phyloP scores from a whole-genome alignment of 2,797 vertebrate species.

The Labroides dimidiatus region DNA sequence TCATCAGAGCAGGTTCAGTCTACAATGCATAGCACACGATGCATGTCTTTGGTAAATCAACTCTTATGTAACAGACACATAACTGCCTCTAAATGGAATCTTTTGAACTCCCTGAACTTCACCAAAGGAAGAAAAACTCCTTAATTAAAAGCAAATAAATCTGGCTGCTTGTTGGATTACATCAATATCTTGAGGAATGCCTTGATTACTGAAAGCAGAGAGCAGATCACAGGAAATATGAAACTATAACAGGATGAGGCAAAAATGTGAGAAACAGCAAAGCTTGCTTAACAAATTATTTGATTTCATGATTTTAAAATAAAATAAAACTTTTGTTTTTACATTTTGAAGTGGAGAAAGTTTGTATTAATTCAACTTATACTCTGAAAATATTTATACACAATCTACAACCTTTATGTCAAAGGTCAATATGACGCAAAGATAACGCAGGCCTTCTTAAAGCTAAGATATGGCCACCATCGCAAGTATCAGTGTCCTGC shows the following conservation, averaged over 20 bases:
- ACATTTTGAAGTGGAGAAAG: slow-evolving; percentile 19
- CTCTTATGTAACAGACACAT: slow-evolving; percentile 16
- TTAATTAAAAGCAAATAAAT: slow-evolving; percentile 72
- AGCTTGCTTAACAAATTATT: slow-evolving; percentile 21
- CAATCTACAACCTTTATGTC: slow-evolving; percentile 30
- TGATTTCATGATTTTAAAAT: slow-evolving; percentile 4
- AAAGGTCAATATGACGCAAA: slow-evolving; percentile 27
- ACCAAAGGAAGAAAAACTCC: slow-evolving; percentile 20
- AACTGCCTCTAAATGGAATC: slow-evolving; percentile 23
- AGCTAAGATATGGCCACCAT: slow-evolving; percentile 10
- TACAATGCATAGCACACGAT: slow-evolving; percentile 52
- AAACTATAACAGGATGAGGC: slow-evolving; percentile 58
- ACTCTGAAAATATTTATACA: slow-evolving; percentile 36
- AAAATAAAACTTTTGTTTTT: background rate
- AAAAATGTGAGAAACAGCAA: slow-evolving; percentile 38
- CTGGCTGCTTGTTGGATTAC: slow-evolving; percentile 49
- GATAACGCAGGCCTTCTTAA: slow-evolving; percentile 8
- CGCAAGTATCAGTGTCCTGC: slow-evolving; percentile 30
- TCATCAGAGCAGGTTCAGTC: slow-evolving; percentile 29
- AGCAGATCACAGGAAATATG: slow-evolving; percentile 56
- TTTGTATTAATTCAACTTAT: slow-evolving; percentile 11
- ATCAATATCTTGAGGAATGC: slow-evolving; percentile 60
- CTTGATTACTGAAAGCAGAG: slow-evolving; percentile 32
- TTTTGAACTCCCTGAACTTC: slow-evolving; percentile 41
- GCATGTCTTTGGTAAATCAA: slow-evolving; percentile 69